Conservation (phyloP, 2,113 vertebrate species). For the Equus przewalskii region DNA sequence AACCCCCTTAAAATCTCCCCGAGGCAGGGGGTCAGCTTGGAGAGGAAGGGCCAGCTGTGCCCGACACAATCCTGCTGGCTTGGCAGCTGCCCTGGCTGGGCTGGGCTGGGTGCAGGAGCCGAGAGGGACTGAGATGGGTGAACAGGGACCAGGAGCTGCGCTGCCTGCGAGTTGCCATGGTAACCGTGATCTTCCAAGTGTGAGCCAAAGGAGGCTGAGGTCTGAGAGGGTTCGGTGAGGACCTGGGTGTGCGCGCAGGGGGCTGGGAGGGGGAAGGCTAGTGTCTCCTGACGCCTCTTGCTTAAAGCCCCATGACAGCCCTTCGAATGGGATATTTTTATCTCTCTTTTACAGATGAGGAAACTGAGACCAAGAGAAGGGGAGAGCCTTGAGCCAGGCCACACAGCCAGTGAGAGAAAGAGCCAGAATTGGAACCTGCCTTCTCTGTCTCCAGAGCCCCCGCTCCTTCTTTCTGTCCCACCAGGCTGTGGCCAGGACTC, state of each 20-base stretch:
- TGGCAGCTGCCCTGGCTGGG: not conserved
- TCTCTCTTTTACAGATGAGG: constrained; percentile 10
- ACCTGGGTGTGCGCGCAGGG: not conserved
- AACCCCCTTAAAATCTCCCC: not conserved
- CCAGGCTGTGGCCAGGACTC: fast-evolving
- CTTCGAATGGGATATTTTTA: not conserved
- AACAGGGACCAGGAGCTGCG: not conserved
- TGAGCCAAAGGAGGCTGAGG: not conserved
- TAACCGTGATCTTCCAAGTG: constrained; percentile 56
- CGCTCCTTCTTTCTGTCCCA: too few relatives aligned
- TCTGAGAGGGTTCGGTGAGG: constrained; percentile 26
- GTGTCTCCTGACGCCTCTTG: fast-evolving
- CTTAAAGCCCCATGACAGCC: not conserved
- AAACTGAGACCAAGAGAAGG: not conserved
- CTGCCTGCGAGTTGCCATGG: constrained; percentile 64
- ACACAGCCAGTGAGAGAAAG: not conserved
- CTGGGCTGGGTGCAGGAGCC: not conserved
- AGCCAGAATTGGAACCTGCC: not conserved
- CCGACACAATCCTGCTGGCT: not conserved
- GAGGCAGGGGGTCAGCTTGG: not conserved
- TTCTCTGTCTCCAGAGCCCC: not conserved
- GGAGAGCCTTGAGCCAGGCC: not conserved
- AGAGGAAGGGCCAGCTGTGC: not conserved
- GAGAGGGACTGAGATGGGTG: not conserved
- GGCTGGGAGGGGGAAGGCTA: not conserved